A percentile compares a stretch with the other conserved stretches of the same genome.
These are phyloP conservation scores for Sebastes minor DNA, from an alignment of 2,797 vertebrate species.

Conservation along the genomic window DNA sequence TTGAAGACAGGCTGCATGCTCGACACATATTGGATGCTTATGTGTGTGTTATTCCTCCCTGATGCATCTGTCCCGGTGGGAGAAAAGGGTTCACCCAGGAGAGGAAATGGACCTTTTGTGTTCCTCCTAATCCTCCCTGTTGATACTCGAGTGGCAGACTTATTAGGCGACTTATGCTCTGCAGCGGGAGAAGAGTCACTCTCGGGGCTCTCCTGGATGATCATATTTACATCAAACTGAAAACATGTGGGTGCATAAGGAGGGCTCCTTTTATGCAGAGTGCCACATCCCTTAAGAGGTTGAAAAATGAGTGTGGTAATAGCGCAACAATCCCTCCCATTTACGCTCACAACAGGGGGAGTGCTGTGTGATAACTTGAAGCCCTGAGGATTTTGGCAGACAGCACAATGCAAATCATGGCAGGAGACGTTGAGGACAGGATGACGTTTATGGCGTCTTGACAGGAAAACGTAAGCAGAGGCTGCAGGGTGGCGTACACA, in stretches of 20 bases:
- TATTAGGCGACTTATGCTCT: slow-evolving; percentile 40
- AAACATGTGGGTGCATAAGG: neutral
- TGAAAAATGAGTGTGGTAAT: slow-evolving; percentile 37
- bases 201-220: slow-evolving; percentile 20
- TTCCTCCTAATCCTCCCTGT: slow-evolving; percentile 56
- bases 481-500: neutral
- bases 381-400: slow-evolving; percentile 34
- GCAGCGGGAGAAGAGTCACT: slow-evolving; percentile 28
- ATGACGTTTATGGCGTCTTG: neutral
- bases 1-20: slow-evolving; percentile 25
- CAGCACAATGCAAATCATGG: slow-evolving; percentile 3
- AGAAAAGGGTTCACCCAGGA: slow-evolving; percentile 31
- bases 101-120: slow-evolving; percentile 60
- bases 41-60: slow-evolving; percentile 18
- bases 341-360: slow-evolving; percentile 21
- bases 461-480: neutral
- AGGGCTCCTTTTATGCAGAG: slow-evolving; percentile 13
- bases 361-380: slow-evolving; percentile 9
- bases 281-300: slow-evolving; percentile 22
- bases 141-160: slow-evolving; percentile 50
- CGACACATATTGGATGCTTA: neutral
- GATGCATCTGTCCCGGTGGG: slow-evolving; percentile 29
- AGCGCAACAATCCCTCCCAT: slow-evolving; percentile 14
- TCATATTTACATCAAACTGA: slow-evolving; percentile 41
- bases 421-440: neutral